A percentile compares a stretch with the other conserved stretches of the same genome.
Evolutionary conservation across 2,888 invertebrate species (phyloP).

Genomic region (Hypselothyrea guttata): DNA sequence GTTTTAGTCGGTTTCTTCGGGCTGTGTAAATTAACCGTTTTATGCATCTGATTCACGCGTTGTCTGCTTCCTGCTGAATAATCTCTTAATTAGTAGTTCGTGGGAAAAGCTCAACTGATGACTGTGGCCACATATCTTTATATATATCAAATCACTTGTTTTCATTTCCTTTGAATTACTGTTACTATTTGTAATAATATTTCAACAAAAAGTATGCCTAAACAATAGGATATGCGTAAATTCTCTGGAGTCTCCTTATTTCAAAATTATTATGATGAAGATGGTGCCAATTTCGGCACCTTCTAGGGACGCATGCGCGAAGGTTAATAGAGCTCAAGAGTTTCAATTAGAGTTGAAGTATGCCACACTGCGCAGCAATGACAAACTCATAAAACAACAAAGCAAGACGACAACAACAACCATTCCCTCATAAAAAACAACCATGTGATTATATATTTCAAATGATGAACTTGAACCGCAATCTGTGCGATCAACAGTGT

Average conservation of each 20-base stretch:
- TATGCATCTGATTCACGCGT: slow-evolving; percentile 27
- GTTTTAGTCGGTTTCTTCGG: slow-evolving; percentile 45
- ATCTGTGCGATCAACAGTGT: slow-evolving; percentile 42
- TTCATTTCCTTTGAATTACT: no score
- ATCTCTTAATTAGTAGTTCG: slow-evolving; percentile 29
- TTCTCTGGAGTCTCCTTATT: no score
- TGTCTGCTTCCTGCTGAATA: slow-evolving; percentile 18
- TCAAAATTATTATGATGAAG: no score
- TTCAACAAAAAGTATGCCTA: neutral
- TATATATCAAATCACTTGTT: no score
- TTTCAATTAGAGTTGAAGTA: neutral
- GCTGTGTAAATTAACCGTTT: slow-evolving; percentile 17
- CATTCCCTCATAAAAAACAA: slow-evolving; percentile 6
- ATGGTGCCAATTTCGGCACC: slow-evolving; percentile 5
- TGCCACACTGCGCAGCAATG: slow-evolving; percentile 25
- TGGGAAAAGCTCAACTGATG: slow-evolving; percentile 10
- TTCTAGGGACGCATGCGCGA: slow-evolving; percentile 50
- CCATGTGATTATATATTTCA: slow-evolving; percentile 50
- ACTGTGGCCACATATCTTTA: no score
- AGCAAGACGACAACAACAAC: slow-evolving; percentile 15
- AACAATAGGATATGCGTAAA: no score
- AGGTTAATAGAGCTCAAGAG: slow-evolving; percentile 39
- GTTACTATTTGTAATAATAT: no score
- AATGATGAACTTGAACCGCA: slow-evolving; percentile 62
- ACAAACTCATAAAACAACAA: slow-evolving; percentile 30